Percentiles rank a stretch among this genome's conserved stretches.
phyloP scores from a whole-genome alignment of 2,888 invertebrate genomes.

The Tuberolachnus salignus region DNA sequence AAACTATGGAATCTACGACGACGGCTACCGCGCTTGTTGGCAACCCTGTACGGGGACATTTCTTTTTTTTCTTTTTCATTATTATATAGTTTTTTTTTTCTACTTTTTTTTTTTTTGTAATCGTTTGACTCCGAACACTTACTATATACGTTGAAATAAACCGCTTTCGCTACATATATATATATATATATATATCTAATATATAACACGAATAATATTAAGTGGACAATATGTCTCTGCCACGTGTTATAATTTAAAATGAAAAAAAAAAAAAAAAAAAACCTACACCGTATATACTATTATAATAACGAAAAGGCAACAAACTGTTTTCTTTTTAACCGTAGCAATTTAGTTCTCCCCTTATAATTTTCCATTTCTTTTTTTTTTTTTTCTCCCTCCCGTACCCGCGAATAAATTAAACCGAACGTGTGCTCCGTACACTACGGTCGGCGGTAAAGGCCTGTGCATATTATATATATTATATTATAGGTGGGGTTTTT shows the following conservation, averaged over 20 bases:
- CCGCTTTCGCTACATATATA: slow-evolving; percentile 26
- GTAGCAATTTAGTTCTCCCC: slow-evolving; percentile 49
- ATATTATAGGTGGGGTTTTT: not conserved
- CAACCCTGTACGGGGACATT: not conserved
- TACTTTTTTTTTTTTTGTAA: not conserved
- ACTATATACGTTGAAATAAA: not conserved
- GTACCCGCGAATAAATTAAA: slow-evolving; percentile 51
- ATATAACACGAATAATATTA: not conserved
- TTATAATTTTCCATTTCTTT: slow-evolving; percentile 48
- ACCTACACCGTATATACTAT: slow-evolving; percentile 2
- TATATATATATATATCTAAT: too few relatives aligned
- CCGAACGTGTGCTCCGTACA: slow-evolving; percentile 42
- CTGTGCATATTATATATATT: not conserved
- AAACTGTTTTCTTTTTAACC: slow-evolving; percentile 50
- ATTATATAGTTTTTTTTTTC: too few relatives aligned
- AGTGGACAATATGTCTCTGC: slow-evolving; percentile 41
- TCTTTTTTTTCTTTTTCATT: too few relatives aligned
- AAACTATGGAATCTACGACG: too few relatives aligned
- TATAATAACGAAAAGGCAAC: slow-evolving; percentile 35
- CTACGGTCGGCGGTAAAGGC: not conserved
- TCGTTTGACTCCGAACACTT: not conserved
- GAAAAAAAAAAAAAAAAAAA: slow-evolving; percentile 1
- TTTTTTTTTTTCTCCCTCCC: slow-evolving; percentile 1
- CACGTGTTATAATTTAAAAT: slow-evolving; percentile 14
- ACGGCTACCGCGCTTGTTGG: too few relatives aligned